Conservation (phyloP, 2,113 vertebrate genomes). For the Calyptomena viridis region DNA sequence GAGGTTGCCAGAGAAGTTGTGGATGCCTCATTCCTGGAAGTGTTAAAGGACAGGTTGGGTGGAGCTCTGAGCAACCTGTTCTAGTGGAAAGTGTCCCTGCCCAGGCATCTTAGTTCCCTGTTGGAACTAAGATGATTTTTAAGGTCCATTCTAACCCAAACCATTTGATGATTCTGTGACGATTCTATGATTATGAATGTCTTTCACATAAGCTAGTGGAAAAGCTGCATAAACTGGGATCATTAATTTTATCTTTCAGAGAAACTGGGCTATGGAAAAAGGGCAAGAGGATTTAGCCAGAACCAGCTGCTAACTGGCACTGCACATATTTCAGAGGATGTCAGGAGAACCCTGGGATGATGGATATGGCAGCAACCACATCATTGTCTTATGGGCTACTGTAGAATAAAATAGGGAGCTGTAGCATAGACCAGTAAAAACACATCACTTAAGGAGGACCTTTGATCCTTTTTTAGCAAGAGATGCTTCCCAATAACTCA, state of each 20-base stretch:
- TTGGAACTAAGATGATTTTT: fast-evolving
- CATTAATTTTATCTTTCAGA: neutral
- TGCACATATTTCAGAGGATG: fast-evolving
- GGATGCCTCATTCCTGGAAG: neutral
- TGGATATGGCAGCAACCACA: neutral
- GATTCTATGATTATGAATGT: neutral
- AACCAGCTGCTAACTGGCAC: neutral
- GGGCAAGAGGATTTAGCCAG: neutral
- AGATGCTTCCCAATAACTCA: neutral
- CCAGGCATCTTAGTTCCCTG: too few relatives aligned
- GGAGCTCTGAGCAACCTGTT: neutral
- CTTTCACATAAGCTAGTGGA: neutral
- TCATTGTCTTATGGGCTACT: neutral
- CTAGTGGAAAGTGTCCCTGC: neutral
- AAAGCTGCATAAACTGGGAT: neutral
- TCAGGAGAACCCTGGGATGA: neutral
- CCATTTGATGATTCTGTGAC: neutral
- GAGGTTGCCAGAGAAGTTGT: neutral
- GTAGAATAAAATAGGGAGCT: neutral
- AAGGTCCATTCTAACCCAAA: neutral
- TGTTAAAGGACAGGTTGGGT: neutral
- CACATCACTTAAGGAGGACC: neutral
- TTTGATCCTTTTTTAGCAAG: neutral
- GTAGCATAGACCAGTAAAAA: neutral
- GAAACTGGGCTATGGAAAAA: neutral